These are phyloP conservation scores for Protodeltote pygarga DNA, from an alignment of 2,888 invertebrate species.

Conservation along the genomic window DNA sequence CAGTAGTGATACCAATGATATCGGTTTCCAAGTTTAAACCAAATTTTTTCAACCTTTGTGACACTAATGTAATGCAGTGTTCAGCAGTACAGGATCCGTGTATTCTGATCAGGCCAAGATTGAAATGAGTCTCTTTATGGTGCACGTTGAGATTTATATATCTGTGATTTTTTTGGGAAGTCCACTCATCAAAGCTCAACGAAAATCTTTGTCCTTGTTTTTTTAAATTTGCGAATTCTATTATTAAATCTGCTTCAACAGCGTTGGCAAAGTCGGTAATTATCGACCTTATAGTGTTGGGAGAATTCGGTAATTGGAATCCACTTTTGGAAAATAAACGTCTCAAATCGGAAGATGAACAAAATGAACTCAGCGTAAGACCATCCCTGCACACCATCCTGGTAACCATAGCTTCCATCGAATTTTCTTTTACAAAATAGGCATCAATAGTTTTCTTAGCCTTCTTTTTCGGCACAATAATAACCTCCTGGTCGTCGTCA, in stretches of 20 bases:
- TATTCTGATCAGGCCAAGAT: conserved; percentile 34
- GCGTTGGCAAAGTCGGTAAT: too few species aligned
- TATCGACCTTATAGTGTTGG: too few species aligned
- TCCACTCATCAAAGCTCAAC: conserved; percentile 31
- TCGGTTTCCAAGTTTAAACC: conserved; percentile 20
- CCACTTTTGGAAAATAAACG: conserved; percentile 22
- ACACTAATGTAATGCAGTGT: neutral
- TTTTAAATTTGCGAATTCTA: conserved; percentile 9
- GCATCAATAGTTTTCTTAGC: conserved; percentile 22
- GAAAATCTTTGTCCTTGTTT: conserved; percentile 24
- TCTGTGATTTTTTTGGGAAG: conserved; percentile 26
- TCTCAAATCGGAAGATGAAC: conserved; percentile 27
- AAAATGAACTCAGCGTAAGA: conserved; percentile 23
- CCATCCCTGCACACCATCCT: conserved; percentile 34
- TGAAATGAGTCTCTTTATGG: conserved; percentile 29
- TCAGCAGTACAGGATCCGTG: conserved; percentile 16
- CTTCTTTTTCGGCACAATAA: conserved; percentile 20
- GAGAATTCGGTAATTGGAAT: conserved; percentile 13
- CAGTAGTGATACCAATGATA: conserved; percentile 24
- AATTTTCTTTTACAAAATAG: conserved; percentile 30
- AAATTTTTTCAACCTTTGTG: conserved; percentile 12
- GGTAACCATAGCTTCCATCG: conserved; percentile 19
- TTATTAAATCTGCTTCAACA: neutral
- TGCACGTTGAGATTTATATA: too few species aligned
- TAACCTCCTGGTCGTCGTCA: conserved; percentile 18